A percentile compares a stretch with the other conserved stretches of the same genome.
Conservation (phyloP, 2,797 vertebrate species). For the Acanthurus lineatus region DNA sequence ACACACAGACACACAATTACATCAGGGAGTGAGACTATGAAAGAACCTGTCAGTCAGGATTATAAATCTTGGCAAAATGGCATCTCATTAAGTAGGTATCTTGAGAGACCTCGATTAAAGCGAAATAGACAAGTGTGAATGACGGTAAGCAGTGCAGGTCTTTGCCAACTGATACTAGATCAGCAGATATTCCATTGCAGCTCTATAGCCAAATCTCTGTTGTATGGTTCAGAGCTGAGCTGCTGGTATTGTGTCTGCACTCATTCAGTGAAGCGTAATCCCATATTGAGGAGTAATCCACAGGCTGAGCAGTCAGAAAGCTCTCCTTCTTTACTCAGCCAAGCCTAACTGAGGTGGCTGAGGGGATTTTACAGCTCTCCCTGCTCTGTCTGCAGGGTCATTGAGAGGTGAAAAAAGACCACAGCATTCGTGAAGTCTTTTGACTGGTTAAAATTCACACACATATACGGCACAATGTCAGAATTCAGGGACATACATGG, state of each 20-base stretch:
- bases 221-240: slow-evolving; percentile 70
- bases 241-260: slow-evolving; percentile 78
- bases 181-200: slow-evolving; percentile 66
- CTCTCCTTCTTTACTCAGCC: slow-evolving; percentile 76
- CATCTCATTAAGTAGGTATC: slow-evolving; percentile 57
- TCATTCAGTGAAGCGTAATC: slow-evolving; percentile 83
- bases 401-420: slow-evolving; percentile 66
- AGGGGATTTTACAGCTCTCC: slow-evolving; percentile 62
- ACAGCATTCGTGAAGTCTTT: slow-evolving; percentile 32
- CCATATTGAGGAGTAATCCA: slow-evolving; percentile 85
- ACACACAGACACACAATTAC: slow-evolving; percentile 32
- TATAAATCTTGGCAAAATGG: slow-evolving; percentile 46
- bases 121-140: slow-evolving; percentile 47
- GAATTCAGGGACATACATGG: slow-evolving; percentile 48
- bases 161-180: slow-evolving; percentile 60
- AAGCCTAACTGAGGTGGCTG: slow-evolving; percentile 76
- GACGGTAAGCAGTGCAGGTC: slow-evolving; percentile 56
- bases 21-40: slow-evolving; percentile 16
- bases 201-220: slow-evolving; percentile 69
- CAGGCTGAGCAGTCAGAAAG: slow-evolving; percentile 78
- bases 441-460: slow-evolving; percentile 54
- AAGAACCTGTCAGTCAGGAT: slow-evolving; percentile 60
- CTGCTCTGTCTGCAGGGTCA: slow-evolving; percentile 74
- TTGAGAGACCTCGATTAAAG: slow-evolving; percentile 54
- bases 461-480: slow-evolving; percentile 51